Conservation (phyloP, 2,797 vertebrate species). For the Petrocephalus sullivani region DNA sequence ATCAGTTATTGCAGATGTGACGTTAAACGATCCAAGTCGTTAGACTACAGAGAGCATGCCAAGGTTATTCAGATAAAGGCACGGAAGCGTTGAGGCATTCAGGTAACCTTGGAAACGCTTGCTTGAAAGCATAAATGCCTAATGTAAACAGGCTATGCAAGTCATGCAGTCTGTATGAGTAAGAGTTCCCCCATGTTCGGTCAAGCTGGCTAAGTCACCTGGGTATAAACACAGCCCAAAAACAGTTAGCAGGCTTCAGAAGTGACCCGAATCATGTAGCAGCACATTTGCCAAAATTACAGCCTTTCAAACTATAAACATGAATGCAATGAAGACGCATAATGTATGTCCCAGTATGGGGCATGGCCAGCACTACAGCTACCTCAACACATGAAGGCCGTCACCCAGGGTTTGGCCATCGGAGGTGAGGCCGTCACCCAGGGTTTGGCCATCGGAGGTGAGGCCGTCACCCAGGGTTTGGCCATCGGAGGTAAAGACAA, state of each 20-base stretch:
- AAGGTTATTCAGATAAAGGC: conserved; percentile 2
- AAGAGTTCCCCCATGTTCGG: not conserved
- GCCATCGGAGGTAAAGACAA: not conserved
- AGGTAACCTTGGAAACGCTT: not conserved
- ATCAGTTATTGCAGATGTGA: not conserved
- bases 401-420: not conserved
- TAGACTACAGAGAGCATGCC: not conserved
- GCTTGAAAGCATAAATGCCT: not conserved
- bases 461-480: not conserved
- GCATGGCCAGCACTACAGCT: not conserved
- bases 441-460: too few species aligned
- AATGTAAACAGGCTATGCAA: not conserved
- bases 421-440: not conserved
- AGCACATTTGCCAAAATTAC: not conserved
- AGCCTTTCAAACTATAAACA: not conserved
- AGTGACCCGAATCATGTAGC: not conserved
- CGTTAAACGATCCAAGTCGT: not conserved
- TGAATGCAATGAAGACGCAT: not conserved
- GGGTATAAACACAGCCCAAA: not conserved
- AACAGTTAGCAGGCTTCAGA: not conserved
- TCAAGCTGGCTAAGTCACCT: not conserved
- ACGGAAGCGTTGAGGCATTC: not conserved
- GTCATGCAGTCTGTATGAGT: not conserved
- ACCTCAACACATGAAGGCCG: not conserved
- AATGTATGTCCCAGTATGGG: not conserved